phyloP scores from a whole-genome alignment of 2,797 vertebrate genomes.

The Rousettus madagascariensis region DNA sequence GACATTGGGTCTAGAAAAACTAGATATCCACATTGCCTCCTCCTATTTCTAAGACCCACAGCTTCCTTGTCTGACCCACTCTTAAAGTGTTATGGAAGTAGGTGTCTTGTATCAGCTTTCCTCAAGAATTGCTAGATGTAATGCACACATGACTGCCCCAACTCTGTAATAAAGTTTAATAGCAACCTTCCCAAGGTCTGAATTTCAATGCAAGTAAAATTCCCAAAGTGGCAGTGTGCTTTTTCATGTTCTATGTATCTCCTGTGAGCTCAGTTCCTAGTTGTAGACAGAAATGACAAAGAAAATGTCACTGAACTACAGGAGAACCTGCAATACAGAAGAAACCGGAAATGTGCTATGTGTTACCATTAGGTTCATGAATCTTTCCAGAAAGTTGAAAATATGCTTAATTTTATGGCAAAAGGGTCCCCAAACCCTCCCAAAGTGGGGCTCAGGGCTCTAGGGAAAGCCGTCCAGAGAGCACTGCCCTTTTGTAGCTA shows the following conservation, averaged over 20 bases:
- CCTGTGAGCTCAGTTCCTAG: background rate
- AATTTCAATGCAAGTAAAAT: background rate
- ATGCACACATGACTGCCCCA: background rate
- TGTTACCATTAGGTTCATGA: background rate
- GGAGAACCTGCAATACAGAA: background rate
- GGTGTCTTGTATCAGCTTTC: background rate
- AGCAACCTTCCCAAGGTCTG: background rate
- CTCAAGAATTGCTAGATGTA: background rate
- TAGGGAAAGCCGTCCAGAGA: background rate
- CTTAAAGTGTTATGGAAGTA: background rate
- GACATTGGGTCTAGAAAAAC: background rate
- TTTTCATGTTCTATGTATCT: background rate
- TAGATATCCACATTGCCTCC: background rate
- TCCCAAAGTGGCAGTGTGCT: background rate
- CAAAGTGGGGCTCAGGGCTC: background rate
- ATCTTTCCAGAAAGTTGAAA: background rate
- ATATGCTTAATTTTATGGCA: background rate
- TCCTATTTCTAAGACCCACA: background rate
- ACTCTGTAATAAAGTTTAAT: background rate
- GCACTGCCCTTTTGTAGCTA: background rate
- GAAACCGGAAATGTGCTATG: background rate
- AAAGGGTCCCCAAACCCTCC: background rate
- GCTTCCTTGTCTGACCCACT: background rate
- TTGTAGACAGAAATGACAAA: background rate
- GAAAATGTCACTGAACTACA: background rate